phyloP scores from a whole-genome alignment of 2,797 vertebrate species.

The Girardinus metallicus region DNA sequence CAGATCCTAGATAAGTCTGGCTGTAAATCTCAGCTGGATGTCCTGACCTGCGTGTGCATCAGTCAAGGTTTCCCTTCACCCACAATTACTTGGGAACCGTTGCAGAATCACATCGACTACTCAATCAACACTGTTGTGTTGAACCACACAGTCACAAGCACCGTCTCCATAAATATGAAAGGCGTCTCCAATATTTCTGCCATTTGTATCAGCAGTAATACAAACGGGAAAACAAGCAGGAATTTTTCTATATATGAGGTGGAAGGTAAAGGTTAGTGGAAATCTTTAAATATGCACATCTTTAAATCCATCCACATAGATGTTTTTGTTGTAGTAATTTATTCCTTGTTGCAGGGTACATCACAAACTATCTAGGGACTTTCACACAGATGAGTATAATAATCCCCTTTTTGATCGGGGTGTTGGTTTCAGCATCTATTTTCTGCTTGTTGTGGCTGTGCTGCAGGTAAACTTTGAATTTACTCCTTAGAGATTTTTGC shows the following conservation, averaged over 20 bases:
- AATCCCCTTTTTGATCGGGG: slow-evolving; percentile 55
- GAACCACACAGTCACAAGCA: slow-evolving; percentile 14
- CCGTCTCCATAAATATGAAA: not conserved
- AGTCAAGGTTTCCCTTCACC: slow-evolving; percentile 46
- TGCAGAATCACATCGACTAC: slow-evolving; percentile 30
- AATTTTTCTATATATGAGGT: not conserved
- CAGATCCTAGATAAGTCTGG: slow-evolving; percentile 23
- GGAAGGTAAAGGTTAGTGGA: not conserved
- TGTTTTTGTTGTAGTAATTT: not conserved
- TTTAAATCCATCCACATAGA: not conserved
- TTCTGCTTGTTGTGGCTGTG: slow-evolving; percentile 43
- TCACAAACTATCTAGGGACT: not conserved
- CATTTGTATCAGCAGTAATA: slow-evolving; percentile 24
- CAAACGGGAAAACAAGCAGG: slow-evolving; percentile 8
- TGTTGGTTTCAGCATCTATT: slow-evolving; percentile 33
- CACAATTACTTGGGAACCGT: slow-evolving; percentile 47
- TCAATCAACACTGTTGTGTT: slow-evolving; percentile 14
- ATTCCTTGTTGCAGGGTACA: not conserved
- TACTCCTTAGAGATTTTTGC: not conserved
- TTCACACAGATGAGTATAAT: slow-evolving; percentile 3
- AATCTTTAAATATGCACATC: not conserved
- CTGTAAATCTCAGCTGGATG: slow-evolving; percentile 18
- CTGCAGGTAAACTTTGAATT: slow-evolving; percentile 49
- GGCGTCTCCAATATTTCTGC: slow-evolving; percentile 26
- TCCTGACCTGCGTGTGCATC: slow-evolving; percentile 57